Conservation (phyloP, 2,113 vertebrate species). For the Melanerpes aurifrons region DNA sequence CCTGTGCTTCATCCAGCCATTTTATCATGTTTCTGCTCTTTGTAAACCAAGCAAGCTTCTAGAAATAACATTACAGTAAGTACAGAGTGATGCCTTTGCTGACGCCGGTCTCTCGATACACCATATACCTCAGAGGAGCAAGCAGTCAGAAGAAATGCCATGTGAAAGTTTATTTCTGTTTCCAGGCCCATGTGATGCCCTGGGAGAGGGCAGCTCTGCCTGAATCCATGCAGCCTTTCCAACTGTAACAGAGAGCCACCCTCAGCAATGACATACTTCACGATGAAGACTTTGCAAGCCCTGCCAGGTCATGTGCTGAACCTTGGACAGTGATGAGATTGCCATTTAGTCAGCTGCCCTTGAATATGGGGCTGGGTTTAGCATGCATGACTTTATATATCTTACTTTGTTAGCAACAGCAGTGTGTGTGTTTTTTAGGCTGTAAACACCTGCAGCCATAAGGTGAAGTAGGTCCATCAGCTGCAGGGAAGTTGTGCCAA, state of each 20-base stretch:
- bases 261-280: not conserved
- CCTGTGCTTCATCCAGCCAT: not conserved
- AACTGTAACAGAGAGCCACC: not conserved
- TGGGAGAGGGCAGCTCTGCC: not conserved
- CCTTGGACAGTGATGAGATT: not conserved
- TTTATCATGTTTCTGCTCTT: not conserved
- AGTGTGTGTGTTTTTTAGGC: not conserved
- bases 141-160: not conserved
- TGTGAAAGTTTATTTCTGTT: not conserved
- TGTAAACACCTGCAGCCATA: not conserved
- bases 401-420: not conserved
- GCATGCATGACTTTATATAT: accelerated
- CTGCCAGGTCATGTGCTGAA: not conserved
- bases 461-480: accelerated
- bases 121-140: not conserved
- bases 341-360: not conserved
- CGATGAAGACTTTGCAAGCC: not conserved
- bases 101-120: not conserved
- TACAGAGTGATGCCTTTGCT: not conserved
- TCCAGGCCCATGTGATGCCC: not conserved
- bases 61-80: not conserved
- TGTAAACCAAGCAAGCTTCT: not conserved
- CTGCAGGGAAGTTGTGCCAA: not conserved
- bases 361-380: not conserved
- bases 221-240: not conserved